phyloP scores from a whole-genome alignment of 1,140 invertebrate genomes.

The Oppia nitens region DNA sequence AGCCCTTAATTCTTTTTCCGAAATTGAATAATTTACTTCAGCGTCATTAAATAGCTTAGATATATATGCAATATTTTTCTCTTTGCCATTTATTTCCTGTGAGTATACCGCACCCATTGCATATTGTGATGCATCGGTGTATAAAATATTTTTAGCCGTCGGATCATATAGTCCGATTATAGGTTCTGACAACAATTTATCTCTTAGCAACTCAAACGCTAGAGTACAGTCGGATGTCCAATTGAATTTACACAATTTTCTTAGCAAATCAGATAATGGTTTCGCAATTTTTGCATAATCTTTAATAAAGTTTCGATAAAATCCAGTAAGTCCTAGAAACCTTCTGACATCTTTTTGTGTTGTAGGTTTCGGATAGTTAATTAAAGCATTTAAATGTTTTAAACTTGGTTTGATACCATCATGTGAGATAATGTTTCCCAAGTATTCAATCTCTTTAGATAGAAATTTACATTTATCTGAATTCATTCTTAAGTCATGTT shows the following conservation, averaged over 20 bases:
- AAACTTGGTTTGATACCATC: neutral
- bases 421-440: slow-evolving; percentile 16
- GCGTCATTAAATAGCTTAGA: slow-evolving; percentile 21
- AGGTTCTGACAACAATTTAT: neutral
- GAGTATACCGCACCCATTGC: slow-evolving; percentile 26
- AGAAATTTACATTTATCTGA: slow-evolving; percentile 20
- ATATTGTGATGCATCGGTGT: slow-evolving; percentile 23
- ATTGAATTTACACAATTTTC: neutral
- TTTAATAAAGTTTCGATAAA: neutral
- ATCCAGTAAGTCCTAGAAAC: neutral
- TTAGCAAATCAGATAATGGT: neutral
- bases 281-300: neutral
- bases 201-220: slow-evolving; percentile 1
- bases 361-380: neutral
- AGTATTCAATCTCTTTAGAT: slow-evolving; percentile 7
- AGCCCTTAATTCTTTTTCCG: slow-evolving; percentile 35
- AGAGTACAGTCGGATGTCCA: neutral
- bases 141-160: neutral
- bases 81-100: slow-evolving; percentile 10
- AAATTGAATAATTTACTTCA: slow-evolving; percentile 31
- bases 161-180: neutral
- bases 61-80: neutral
- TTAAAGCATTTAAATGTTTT: neutral
- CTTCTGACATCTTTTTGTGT: neutral
- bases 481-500: slow-evolving; percentile 20